Base-by-base conservation (phyloP, 2,888 invertebrate genomes). In the Drosophila koepferae region DNA sequence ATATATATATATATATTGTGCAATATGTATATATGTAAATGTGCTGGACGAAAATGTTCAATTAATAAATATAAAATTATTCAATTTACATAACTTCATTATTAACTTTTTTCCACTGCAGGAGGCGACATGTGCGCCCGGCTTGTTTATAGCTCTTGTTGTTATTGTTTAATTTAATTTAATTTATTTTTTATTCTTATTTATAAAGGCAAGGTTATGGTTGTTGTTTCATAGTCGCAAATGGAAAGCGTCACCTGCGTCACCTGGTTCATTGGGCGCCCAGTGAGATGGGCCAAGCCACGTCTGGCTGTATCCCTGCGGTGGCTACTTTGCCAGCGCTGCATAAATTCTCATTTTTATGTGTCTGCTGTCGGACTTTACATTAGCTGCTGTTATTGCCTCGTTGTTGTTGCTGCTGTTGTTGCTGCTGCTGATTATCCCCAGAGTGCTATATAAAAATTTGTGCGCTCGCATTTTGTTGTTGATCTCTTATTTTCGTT, bases 291-390 rank as follows among this genome's bases (percentile, higher is more conserved):
- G 28, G 64, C 31, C 53, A 48, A 43, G 40, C 62, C 54, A n/a
- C 46, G 48, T 60, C 41, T 62, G 72, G 54, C 62, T 46, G 56
- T 59, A 53, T 69, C 69, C 79, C 70, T 71, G 70, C 66, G 80
- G 86, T 72, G 69, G 75, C 86, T 69, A 75, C 80, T 82, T 80
- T 71, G 69, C 54, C 72, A 68, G 44, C 63, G 75, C 74, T 70
- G 85, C 85, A 86, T 86, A 86, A 86, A 86, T 86, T 86, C 73
- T 78, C 76, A 80, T 89, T 89, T 88, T 89, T 81, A 82, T 88
- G 80, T 81, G 78, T 89, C 80, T 89, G 77, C 56, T 34, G 78
- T 72, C 74, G 89, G 84, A 81, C 89, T 84, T 82, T 83, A 87
- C 88, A 83, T 83, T 85, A 83, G 83, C 88, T 74, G 43, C 55